Conservation (phyloP, 2,113 vertebrate species). For the Corydoras maculifer region DNA sequence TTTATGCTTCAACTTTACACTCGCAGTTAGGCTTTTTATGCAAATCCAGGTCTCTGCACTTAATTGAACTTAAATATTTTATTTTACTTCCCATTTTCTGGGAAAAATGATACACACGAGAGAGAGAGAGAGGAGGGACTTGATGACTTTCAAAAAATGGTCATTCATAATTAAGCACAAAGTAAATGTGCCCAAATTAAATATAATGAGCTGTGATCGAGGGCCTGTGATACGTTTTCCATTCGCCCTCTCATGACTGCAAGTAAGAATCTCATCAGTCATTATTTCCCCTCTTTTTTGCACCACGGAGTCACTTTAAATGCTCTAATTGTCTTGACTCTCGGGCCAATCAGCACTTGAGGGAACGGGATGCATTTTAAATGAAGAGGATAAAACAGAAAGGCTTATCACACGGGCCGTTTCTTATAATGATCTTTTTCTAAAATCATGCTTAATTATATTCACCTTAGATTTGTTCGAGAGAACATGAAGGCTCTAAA, state of each 20-base stretch:
- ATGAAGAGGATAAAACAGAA: too few relatives aligned
- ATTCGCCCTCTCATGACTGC: neutral
- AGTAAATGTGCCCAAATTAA: neutral
- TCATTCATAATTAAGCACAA: neutral
- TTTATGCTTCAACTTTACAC: neutral
- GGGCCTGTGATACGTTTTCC: neutral
- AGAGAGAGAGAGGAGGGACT: neutral
- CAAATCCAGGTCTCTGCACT: neutral
- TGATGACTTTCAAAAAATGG: slow-evolving; percentile 1
- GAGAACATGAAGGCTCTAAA: too few relatives aligned
- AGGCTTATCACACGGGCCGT: too few relatives aligned
- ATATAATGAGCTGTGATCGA: slow-evolving; percentile 2
- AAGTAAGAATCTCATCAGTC: neutral
- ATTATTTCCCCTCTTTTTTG: neutral
- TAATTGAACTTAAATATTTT: neutral
- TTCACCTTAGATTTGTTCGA: too few relatives aligned
- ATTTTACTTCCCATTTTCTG: neutral
- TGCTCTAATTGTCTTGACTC: too few relatives aligned
- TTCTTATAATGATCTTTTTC: too few relatives aligned
- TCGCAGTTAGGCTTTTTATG: neutral
- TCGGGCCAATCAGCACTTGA: too few relatives aligned
- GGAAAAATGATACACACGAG: neutral
- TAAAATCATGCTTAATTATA: too few relatives aligned
- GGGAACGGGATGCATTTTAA: too few relatives aligned
- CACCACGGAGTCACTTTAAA: too few relatives aligned